Percentiles rank a stretch among this genome's conserved stretches.
These are phyloP conservation scores for Gari tellinella DNA, from an alignment of 2,888 invertebrate genomes.

Conservation along the genomic window DNA sequence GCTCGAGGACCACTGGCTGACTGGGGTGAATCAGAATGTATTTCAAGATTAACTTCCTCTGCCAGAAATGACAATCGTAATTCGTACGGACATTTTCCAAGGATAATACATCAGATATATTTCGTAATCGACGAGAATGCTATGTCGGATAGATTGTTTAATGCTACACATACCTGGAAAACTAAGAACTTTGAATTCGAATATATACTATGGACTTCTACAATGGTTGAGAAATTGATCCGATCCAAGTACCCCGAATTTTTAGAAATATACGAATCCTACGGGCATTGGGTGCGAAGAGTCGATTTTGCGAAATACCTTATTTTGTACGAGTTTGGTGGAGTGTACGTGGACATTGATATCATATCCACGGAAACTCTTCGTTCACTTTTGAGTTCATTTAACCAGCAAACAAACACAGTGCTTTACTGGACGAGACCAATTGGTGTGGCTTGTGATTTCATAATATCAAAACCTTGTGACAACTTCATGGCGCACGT, in stretches of 20 bases:
- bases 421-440: slow-evolving; percentile 40
- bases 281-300: slow-evolving; percentile 39
- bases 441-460: slow-evolving; percentile 39
- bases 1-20: no score
- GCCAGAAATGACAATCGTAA: no score
- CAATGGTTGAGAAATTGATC: slow-evolving; percentile 32
- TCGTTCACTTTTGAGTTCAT: not conserved
- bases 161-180: slow-evolving; percentile 17
- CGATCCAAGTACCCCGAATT: slow-evolving; percentile 21
- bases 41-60: no score
- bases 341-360: slow-evolving; percentile 42
- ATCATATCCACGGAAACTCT: slow-evolving; percentile 8
- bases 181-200: slow-evolving; percentile 7
- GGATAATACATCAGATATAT: slow-evolving; percentile 36
- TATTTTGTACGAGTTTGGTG: slow-evolving; percentile 39
- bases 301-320: slow-evolving; percentile 39
- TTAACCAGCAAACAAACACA: slow-evolving; percentile 10
- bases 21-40: no score
- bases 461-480: slow-evolving; percentile 43
- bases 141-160: slow-evolving; percentile 15
- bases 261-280: slow-evolving; percentile 22
- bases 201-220: slow-evolving; percentile 38
- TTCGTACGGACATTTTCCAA: no score
- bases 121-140: slow-evolving; percentile 25
- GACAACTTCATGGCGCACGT: slow-evolving; percentile 37